These are phyloP conservation scores for Beroe forskalii DNA, from an alignment of 37 sponge, comb jelly and placozoan species.

Conservation along the genomic window DNA sequence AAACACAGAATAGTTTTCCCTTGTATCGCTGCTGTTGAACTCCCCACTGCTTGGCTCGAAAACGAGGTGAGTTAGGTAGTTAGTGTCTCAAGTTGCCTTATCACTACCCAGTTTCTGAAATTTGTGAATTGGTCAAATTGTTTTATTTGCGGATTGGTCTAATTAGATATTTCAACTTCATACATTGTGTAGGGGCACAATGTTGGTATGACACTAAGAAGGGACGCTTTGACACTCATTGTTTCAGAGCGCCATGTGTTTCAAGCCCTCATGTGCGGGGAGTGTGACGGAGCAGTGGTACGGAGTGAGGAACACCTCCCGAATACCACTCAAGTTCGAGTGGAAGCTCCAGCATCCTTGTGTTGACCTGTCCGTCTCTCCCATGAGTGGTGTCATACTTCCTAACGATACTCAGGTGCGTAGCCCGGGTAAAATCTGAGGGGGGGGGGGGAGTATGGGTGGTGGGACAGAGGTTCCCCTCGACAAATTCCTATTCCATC, in stretches of 20 bases:
- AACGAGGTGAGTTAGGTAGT: conserved; percentile 72
- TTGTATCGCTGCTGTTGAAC: conserved; percentile 70
- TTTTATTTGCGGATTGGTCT: too few species aligned
- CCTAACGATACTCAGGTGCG: conserved; percentile 75
- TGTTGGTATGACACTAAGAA: too few species aligned
- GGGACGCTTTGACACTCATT: too few species aligned
- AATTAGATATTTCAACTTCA: too few species aligned
- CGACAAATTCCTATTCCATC: too few species aligned
- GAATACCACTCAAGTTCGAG: conserved; percentile 68
- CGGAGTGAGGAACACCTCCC: conserved; percentile 70
- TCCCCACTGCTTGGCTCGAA: conserved; percentile 70
- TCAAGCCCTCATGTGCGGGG: conserved; percentile 79
- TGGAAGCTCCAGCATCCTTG: conserved; percentile 1
- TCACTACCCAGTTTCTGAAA: too few species aligned
- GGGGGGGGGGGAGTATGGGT: too few species aligned
- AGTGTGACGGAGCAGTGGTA: conserved; percentile 66
- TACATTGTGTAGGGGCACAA: too few species aligned
- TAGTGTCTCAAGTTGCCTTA: too few species aligned
- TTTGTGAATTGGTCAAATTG: too few species aligned
- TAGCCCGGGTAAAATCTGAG: not conserved
- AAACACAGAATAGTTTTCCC: conserved; percentile 33
- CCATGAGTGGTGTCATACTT: conserved; percentile 64
- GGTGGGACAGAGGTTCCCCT: too few species aligned
- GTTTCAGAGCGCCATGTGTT: conserved; percentile 75
- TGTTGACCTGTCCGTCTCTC: conserved; percentile 64